These are phyloP conservation scores for Lethenteron reissneri DNA, from an alignment of 2,113 vertebrate species.

Conservation along the genomic window DNA sequence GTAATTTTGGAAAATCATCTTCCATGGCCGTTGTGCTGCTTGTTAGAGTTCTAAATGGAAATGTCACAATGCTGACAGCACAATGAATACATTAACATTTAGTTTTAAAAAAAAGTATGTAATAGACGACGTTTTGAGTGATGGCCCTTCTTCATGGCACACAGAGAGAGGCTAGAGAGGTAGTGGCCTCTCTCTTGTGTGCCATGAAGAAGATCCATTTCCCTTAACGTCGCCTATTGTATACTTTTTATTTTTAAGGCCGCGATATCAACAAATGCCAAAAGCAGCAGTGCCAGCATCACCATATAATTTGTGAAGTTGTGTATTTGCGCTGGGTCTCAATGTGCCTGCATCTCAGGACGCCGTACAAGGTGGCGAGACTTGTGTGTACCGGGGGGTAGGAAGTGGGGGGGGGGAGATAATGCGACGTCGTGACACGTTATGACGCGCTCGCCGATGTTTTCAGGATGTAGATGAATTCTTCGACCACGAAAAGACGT, in stretches of 20 bases:
- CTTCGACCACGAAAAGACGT: constrained; percentile 16
- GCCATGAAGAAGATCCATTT: no score
- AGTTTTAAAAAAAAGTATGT: not conserved
- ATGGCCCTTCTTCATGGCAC: no score
- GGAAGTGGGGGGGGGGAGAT: not conserved
- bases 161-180: constrained; percentile 5
- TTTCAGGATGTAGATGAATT: constrained; percentile 16
- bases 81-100: constrained; percentile 6
- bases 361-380: not conserved
- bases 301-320: no score
- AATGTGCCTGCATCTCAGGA: no score
- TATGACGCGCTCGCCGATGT: not conserved
- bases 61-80: no score
- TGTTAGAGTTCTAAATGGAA: no score
- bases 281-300: not conserved
- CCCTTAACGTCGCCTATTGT: no score
- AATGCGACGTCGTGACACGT: no score
- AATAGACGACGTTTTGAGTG: no score
- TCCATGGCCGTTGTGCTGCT: no score
- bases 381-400: not conserved
- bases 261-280: not conserved
- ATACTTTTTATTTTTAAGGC: no score
- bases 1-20: no score
- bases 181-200: not conserved
- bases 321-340: not conserved